phyloP scores from a whole-genome alignment of 92 coral and sea anemone genomes.

The Anthopleura xanthogrammica region DNA sequence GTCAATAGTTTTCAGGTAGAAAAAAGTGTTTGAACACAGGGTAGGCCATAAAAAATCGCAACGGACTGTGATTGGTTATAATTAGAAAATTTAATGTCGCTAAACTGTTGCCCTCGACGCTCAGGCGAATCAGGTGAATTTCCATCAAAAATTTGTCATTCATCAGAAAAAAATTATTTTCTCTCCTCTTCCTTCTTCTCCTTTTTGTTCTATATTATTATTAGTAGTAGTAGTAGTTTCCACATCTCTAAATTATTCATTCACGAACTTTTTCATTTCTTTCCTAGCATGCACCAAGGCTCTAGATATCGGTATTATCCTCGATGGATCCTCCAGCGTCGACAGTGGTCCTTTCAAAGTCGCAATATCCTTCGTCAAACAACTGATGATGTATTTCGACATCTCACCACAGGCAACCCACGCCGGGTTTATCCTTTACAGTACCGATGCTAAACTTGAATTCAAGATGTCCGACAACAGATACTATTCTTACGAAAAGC shows the following conservation, averaged over 20 bases:
- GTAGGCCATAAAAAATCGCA: too few relatives aligned
- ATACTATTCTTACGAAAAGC: conserved; percentile 30
- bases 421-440: conserved; percentile 57
- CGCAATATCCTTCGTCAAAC: conserved; percentile 45
- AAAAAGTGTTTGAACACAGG: too few relatives aligned
- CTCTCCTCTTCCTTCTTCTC: background rate
- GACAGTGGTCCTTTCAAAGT: conserved; percentile 33
- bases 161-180: too few relatives aligned
- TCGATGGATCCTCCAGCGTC: conserved; percentile 68
- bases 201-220: background rate
- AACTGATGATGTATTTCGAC: conserved; percentile 38
- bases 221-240: too few relatives aligned
- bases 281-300: conserved; percentile 62
- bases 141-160: too few relatives aligned
- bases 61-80: too few relatives aligned
- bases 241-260: too few relatives aligned
- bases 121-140: too few relatives aligned
- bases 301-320: conserved; percentile 56
- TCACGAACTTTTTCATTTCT: background rate
- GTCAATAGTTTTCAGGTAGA: too few relatives aligned
- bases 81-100: too few relatives aligned
- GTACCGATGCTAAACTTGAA: conserved; percentile 40
- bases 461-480: conserved; percentile 48
- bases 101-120: too few relatives aligned
- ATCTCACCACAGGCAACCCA: conserved; percentile 54